Base-by-base conservation (phyloP, 2,113 vertebrate species). In the Apodemus speciosus region DNA sequence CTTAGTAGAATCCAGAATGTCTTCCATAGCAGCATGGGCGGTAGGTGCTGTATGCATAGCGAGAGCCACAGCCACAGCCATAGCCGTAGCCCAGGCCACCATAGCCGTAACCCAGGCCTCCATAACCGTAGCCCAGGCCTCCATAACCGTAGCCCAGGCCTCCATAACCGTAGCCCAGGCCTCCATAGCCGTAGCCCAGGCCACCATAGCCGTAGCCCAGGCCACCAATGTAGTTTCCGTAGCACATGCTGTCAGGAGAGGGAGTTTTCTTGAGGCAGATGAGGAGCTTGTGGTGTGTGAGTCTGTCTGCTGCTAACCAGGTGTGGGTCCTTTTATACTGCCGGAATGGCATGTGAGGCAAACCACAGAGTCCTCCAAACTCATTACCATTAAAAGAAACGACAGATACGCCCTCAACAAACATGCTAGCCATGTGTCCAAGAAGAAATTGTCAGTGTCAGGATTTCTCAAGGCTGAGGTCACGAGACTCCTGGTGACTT, bases 1-100 rank as follows among this genome's bases (percentile, higher is more conserved):
- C 71, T 79, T n/a, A 71, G 53, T 83, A 87, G 56, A 11, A 84
- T 10, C 49, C 35, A 27, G 10, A 75, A 75, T 69, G 23, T 43
- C 77, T 92, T 43, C 79, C 71, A 64, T 32, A 89, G 62, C 62
- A 92, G 35, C 94, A 76, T 16, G 85, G 85, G 5, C 27, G 20
- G 16, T 88, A 62, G 62, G 25, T 60, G 11, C 18, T 21, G 23
- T 71, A 58, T 1, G 56, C 56, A 58, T 53, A 95, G 23, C 85
- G 43, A 84, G 56, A 84, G 46, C 69, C 58, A 60, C 43, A 76
- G 46, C 49, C 68, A 56, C n/a, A 92, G 20, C 71, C 86, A 49
- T 46, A 64, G 27, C 72, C 87, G 11, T n/a, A 88, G 0, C 85
- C 68, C 15, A 88, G 85, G 27, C 85, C 69, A 23, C 85, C 86